phyloP scores from a whole-genome alignment of 2,888 invertebrate species.

The Ochropleura leucogaster region DNA sequence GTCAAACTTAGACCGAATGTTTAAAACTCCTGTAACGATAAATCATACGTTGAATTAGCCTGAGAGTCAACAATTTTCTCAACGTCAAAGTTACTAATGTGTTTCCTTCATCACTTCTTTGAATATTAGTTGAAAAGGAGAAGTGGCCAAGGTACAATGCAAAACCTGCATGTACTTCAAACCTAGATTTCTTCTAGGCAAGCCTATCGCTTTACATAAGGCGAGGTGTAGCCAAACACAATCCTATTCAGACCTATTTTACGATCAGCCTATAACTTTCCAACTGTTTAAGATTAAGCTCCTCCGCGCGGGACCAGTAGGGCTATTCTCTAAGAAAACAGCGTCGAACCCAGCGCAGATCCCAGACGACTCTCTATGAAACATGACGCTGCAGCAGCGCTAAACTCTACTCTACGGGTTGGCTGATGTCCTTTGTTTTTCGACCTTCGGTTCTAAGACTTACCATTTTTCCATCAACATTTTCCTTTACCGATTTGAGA shows the following conservation, averaged over 20 bases:
- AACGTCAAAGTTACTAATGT: background rate
- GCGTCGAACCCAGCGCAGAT: too few species aligned
- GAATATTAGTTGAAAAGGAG: background rate
- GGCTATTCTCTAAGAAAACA: too few species aligned
- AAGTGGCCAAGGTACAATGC: background rate
- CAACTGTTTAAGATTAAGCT: background rate
- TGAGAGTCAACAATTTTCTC: background rate
- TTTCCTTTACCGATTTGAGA: background rate
- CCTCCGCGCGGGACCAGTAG: background rate
- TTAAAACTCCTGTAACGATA: background rate
- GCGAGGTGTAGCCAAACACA: too few species aligned
- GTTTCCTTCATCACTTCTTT: background rate
- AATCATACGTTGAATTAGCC: background rate
- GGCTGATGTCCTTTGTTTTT: background rate
- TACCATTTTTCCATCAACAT: background rate
- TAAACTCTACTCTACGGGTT: background rate
- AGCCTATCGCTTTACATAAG: too few species aligned
- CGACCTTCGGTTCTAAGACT: background rate
- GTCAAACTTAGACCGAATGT: background rate
- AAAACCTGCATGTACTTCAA: background rate
- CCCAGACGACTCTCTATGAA: too few species aligned
- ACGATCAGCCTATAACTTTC: background rate
- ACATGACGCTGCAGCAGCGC: too few species aligned
- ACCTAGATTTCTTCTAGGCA: background rate
- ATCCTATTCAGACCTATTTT: too few species aligned